Evolutionary conservation across 2,797 vertebrate genomes (phyloP), one percentile per base, ranked within the genome.

Genomic region (Zenarchopterus dispar): DNA sequence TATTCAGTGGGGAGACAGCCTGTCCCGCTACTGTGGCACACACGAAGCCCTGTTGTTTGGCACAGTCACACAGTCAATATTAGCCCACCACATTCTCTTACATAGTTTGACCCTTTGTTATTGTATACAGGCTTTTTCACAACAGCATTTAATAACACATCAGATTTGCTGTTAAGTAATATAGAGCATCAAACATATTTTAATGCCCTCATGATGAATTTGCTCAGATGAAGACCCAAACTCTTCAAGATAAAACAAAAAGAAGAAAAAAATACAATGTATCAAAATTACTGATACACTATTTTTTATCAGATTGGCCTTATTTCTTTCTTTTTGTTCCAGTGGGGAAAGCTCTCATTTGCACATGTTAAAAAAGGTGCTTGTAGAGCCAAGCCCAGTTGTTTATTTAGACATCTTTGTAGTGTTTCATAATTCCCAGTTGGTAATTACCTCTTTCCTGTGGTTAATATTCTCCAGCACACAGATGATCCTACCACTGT

Each of bases 371-470:
- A 28, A 55, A 17, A 43, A 26, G 9, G 50, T 56, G 36, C 42
- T 47, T 70, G 53, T 51, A 39, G 43, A 56, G 65, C 8, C n/a
- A 67, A 26, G 55, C 64, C 47, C 47, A 13, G 59, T 56, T 58
- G 49, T 67, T 67, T 31, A 2, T 62, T 67, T 45, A 47, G 51
- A 67, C 19, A 4, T 73, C 59, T 21, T 19, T 50, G 54, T 60
- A 45, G 22, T 6, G 19, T 72, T 78, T 73, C 66, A 48, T 62
- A 22, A 28, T 66, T 70, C 77, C 66, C 7, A 4, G 19, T 36
- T 73, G 65, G 83, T 88, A 89, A 91, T 90, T 79, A 86, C 77
- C 80, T 78, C 69, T 74, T 80, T 88, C 68, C 81, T 64, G 74
- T 64, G 73, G 80, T 86, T 78, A 77, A 86, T 81, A 70, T 80